Evolutionary conservation across 1,140 invertebrate species (phyloP), one percentile per base, ranked within the genome.

Genomic region (Diploscapter pachys): DNA sequence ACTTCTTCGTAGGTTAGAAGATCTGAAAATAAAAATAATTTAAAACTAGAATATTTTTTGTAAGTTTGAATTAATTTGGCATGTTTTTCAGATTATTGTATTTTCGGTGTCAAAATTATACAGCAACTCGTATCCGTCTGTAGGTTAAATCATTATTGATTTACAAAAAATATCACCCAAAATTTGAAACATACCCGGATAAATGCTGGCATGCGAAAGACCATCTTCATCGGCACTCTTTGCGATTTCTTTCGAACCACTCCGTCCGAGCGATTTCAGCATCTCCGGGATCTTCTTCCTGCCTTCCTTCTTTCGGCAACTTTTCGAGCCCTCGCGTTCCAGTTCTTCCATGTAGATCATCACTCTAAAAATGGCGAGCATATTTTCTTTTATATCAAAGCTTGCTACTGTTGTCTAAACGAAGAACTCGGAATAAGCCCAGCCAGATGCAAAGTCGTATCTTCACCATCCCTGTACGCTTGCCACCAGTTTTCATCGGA

Each of bases 1-100:
- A 98, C 94, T 89, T 98, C 95, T 88, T 98, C 95, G 86, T 98
- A 98, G 3, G 93, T 95, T 63, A 94, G 88, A 80, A 95, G 93
- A 88, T 96, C 93, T 81, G 61, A 62, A 79, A 59, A 63, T 31
- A 31, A 31, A n/a, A n/a, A n/a, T n/a, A n/a, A n/a, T n/a, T n/a
- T n/a, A n/a, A n/a, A 31, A 31, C 31, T 31, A 31, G 31, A 0
- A 31, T 31, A 31, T 31, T 31, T 31, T 31, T 31, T 31, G 31
- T 31, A 31, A 31, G 31, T 31, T 31, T 31, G 31, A 0, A 31
- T 31, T 31, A 31, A 31, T 31, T 31, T 31, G 31, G 31, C 1
- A 31, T 31, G 31, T 31, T 31, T 1, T 31, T 31, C 31, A 1
- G 31, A 31, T 31, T 31, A 31, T 31, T 31, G 31, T 1, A 31